Evolutionary conservation across 2,113 vertebrate genomes (phyloP).

Genomic region (Oxyura jamaicensis): DNA sequence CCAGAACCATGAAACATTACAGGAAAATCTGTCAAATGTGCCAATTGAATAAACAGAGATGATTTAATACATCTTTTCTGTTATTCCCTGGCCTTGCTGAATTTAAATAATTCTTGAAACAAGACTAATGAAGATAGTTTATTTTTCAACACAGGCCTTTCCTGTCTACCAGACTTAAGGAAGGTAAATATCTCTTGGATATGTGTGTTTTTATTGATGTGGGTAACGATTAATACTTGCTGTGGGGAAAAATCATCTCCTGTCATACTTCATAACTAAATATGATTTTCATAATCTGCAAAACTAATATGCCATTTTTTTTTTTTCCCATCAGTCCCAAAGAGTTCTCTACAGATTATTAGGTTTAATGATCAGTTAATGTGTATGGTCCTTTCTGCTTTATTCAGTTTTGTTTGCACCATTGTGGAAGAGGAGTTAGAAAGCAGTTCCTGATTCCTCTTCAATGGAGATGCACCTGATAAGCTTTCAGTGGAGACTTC

Average conservation of each 20-base stretch:
- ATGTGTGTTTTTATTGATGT: not conserved
- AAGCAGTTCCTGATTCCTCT: not conserved
- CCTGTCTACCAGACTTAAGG: not conserved
- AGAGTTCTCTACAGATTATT: not conserved
- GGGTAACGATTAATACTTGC: not conserved
- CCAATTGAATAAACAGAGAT: not conserved
- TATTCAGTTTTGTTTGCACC: not conserved
- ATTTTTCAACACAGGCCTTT: not conserved
- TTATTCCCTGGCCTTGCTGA: not conserved
- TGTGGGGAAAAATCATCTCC: not conserved
- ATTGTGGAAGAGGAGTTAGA: not conserved
- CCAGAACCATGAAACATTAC: no score
- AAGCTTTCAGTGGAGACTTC: not conserved
- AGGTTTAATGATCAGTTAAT: not conserved
- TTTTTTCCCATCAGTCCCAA: not conserved
- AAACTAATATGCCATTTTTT: not conserved
- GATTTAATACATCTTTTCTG: not conserved
- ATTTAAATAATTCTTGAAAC: not conserved
- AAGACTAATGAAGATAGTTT: not conserved
- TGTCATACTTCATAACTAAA: not conserved
- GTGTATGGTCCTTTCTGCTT: not conserved
- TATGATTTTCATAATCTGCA: not conserved
- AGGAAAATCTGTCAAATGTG: not conserved
- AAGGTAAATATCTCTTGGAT: not conserved
- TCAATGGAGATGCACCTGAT: not conserved